Percentiles rank a stretch among this genome's conserved stretches.
These are phyloP conservation scores for Luffia ferchaultella DNA, from an alignment of 2,888 invertebrate species.

Conservation along the genomic window DNA sequence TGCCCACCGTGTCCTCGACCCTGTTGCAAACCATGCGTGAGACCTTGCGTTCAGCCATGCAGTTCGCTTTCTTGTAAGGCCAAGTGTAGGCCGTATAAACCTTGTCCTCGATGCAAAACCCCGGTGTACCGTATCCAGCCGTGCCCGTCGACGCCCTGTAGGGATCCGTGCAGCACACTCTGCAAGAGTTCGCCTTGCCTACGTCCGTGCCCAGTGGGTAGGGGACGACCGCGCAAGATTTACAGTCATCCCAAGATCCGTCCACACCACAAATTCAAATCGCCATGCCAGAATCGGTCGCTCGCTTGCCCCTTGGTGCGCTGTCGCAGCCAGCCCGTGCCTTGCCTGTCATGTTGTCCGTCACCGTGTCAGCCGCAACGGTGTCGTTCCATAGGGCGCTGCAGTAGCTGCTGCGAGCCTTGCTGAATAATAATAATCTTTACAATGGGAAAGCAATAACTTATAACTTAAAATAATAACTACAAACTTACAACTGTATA, in stretches of 20 bases:
- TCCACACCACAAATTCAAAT: constrained; percentile 31
- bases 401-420: not conserved
- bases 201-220: constrained; percentile 37
- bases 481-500: no score
- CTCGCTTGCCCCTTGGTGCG: constrained; percentile 33
- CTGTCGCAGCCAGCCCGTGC: constrained; percentile 40
- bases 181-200: constrained; percentile 39
- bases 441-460: no score
- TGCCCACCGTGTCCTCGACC: constrained; percentile 8
- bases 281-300: constrained; percentile 43
- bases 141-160: constrained; percentile 1
- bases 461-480: no score
- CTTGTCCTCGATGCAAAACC: not conserved
- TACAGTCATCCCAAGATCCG: constrained; percentile 38
- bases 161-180: constrained; percentile 18
- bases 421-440: no score
- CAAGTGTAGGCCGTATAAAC: not conserved
- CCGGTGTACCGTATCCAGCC: not conserved
- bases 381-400: not conserved
- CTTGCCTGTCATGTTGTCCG: constrained; percentile 1
- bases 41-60: not conserved
- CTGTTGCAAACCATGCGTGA: not conserved
- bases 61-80: constrained; percentile 1
- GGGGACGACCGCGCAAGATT: constrained; percentile 23
- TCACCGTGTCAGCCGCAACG: not conserved